Evolutionary conservation across 2,797 vertebrate species (phyloP), one percentile per base, ranked within the genome.

Genomic region (Pseudomugil gertrudae): DNA sequence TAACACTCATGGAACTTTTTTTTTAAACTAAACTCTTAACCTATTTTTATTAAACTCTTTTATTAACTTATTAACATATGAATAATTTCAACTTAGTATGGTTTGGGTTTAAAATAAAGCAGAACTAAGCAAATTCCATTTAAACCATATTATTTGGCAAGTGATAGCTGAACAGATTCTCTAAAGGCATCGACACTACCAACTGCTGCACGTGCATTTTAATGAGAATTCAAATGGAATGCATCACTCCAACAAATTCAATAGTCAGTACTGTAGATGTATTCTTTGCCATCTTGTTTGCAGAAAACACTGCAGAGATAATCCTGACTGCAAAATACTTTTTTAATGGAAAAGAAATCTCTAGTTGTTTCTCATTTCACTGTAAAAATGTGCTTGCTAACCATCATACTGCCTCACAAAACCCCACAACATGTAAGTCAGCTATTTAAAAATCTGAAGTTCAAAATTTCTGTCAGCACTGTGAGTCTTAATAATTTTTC

Each of bases 61-160:
- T n/a, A n/a, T n/a, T n/a, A n/a, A n/a, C n/a, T n/a, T n/a, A n/a
- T n/a, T n/a, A n/a, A n/a, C n/a, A n/a, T n/a, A n/a, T n/a, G n/a
- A n/a, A n/a, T n/a, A n/a, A 82, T 84, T 86, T 79, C 85, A 83
- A 76, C 55, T 77, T 71, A 66, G 78, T 76, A 66, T 57, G 63
- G 48, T 72, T 81, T 66, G 79, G 69, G 64, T 80, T 77, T 64
- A 78, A 84, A 64, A 72, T 57, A 78, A 69, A 64, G 65, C 69
- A 77, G 21, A 56, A 79, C 61, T 67, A 78, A 86, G 73, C 71
- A 74, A 54, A 81, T 78, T 88, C 78, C 78, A 74, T 68, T 79
- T 53, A 62, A 81, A 84, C 78, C 77, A 56, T 64, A 72, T 56
- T 68, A 78, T 79, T 82, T 69, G 40, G 80, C 58, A 79, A 78